Base-by-base conservation (phyloP, 2,797 vertebrate species). In the Gymnoscopelus braueri region DNA sequence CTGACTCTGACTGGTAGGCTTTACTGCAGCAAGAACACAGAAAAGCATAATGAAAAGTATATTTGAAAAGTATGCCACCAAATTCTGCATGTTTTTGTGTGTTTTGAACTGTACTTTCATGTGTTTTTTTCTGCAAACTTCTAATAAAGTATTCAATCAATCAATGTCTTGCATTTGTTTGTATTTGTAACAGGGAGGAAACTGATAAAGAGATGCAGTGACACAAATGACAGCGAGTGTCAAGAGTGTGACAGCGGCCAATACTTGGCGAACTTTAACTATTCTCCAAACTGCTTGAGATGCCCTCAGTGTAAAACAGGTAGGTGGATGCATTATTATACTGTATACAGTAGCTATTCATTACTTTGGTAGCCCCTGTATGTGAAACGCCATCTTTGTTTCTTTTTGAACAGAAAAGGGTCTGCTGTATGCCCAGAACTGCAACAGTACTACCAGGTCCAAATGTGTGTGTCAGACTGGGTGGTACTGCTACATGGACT, bases 391-490 rank as follows among this genome's bases (percentile, higher is more conserved):
- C 12, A n/a, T 23, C 5, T 8, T 5, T 23, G 5, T 51, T 51
- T 63, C 35, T 77, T 1, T 70, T 65, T 59, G 65, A 48, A 3
- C 78, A 95, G 93, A 0, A 0, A 90, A 83, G 64, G 82, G 81
- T 70, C 56, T 93, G 39, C 2, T 14, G 57, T 54, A 74, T 11
- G 23, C 1, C 7, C 73, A 57, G 64, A 35, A 0, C 0, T 95
- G 94, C 84, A 75, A 81, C 23, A 6, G 56, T 1, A 82, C 67
- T 19, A 65, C 2, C 47, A 57, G 2, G 1, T 4, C 90, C 24
- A 79, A 0, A 52, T 95, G 94, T 78, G 12, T 0, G 9, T 95
- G 94, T 74, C 47, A n/a, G 51, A 35, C 82, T 19, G 90, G 84
- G 44, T 84, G 0, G 73, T 93, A 7, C 63, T 94, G 93, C 75